Evolutionary conservation across 2,888 invertebrate genomes (phyloP), one percentile per base, ranked within the genome.

Genomic region (Monoplex corrugatus): DNA sequence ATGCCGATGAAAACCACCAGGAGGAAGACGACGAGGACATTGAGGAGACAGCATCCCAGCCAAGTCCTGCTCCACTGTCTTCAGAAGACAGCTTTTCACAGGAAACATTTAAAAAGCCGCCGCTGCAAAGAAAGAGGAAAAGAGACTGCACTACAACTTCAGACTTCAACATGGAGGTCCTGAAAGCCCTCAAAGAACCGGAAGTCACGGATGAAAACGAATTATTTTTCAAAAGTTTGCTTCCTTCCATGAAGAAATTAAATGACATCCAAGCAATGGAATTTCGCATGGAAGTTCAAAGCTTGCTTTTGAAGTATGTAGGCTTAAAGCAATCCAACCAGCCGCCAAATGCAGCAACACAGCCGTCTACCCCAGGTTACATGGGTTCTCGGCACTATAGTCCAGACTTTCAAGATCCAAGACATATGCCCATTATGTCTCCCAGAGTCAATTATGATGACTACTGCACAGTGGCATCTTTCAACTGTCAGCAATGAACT

Each of bases 241-340:
- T 86, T 38, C 86, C 86, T 40, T n/a, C 86, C 68, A 38, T 86
- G 68, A 68, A 38, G 38, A 86, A 86, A 40, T 44, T 86, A 8
- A 68, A 86, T 40, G 72, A 86, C n/a, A 63, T 86, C 43, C 40
- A 86, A n/a, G 86, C 32, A 35, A 86, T 72, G 86, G 86, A 86
- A 68, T 72, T 86, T 40, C 35, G 43, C 23, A 13, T 68, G 2
- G 72, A 72, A 72, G 72, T 72, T 2, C 72, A 72, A 72, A 35
- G 44, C 82, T 43, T 82, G 82, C 82, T 82, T 28, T 43, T 82
- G n/a, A 82, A 82, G 1, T n/a, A 82, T 43, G n/a, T n/a, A n/a
- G n/a, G n/a, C n/a, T 8, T 82, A 23, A 82, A 82, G 43, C 43
- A 44, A 82, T 40, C 82, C 40, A 82, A 45, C 82, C 6, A 72